Conservation (phyloP, 2,888 invertebrate genomes). For the Lasiommata megera region DNA sequence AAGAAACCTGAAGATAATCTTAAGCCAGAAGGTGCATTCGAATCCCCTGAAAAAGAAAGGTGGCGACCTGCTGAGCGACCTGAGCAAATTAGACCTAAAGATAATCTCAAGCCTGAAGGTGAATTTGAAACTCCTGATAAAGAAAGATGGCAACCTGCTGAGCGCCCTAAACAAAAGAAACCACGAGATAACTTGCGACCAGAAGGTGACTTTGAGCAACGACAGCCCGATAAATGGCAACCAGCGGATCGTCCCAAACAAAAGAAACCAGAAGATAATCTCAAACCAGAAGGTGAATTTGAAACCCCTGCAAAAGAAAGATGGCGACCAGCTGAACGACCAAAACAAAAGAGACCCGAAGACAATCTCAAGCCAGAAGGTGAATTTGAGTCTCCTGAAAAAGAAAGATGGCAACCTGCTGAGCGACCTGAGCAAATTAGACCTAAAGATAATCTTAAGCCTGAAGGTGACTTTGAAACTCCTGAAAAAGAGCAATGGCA, state of each 20-base stretch:
- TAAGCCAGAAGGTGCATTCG: slow-evolving; percentile 80
- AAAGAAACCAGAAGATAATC: slow-evolving; percentile 78
- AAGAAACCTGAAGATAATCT: slow-evolving; percentile 73
- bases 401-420: slow-evolving; percentile 3
- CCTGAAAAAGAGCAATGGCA: slow-evolving; percentile 59
- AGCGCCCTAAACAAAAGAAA: slow-evolving; percentile 50
- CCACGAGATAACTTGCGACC: slow-evolving; percentile 73
- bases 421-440: neutral
- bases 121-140: slow-evolving; percentile 72
- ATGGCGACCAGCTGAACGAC: slow-evolving; percentile 8
- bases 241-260: slow-evolving; percentile 75
- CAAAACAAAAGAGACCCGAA: slow-evolving; percentile 58
- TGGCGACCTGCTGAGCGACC: slow-evolving; percentile 48
- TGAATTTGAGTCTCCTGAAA: slow-evolving; percentile 57
- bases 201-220: slow-evolving; percentile 72
- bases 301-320: slow-evolving; percentile 38
- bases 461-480: slow-evolving; percentile 71
- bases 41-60: slow-evolving; percentile 47
- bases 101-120: slow-evolving; percentile 52
- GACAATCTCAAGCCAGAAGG: slow-evolving; percentile 78
- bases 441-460: slow-evolving; percentile 56
- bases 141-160: slow-evolving; percentile 57
- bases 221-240: slow-evolving; percentile 61
- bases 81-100: slow-evolving; percentile 46
- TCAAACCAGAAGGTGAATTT: slow-evolving; percentile 73